These are phyloP conservation scores for Melitaea athalia DNA, from an alignment of 2,888 invertebrate genomes.

Conservation along the genomic window DNA sequence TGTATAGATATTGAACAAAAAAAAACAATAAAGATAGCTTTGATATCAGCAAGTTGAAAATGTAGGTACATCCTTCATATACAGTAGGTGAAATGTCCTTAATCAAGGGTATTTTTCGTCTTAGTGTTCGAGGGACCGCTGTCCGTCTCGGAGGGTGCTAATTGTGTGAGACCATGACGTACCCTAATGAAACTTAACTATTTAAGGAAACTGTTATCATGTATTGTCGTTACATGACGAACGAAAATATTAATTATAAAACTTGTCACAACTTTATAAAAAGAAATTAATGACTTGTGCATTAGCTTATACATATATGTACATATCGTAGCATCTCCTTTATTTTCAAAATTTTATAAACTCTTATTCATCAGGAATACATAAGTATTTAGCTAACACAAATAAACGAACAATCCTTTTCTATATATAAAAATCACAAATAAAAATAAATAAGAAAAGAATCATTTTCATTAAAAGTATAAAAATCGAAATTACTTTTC, in stretches of 20 bases:
- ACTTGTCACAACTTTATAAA: not conserved
- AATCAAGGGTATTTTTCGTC: slow-evolving; percentile 46
- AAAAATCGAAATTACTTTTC: too few relatives aligned
- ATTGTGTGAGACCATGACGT: slow-evolving; percentile 70
- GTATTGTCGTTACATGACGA: not conserved
- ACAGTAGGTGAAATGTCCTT: slow-evolving; percentile 9
- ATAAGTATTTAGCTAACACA: too few relatives aligned
- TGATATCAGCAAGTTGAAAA: not conserved
- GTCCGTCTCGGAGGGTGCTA: slow-evolving; percentile 74
- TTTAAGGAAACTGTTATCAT: slow-evolving; percentile 25
- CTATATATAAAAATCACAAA: too few relatives aligned
- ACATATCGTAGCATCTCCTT: too few relatives aligned
- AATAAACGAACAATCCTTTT: too few relatives aligned
- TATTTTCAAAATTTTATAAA: too few relatives aligned
- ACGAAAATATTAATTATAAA: not conserved
- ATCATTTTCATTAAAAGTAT: too few relatives aligned
- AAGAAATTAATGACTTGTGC: not conserved
- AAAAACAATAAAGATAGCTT: not conserved
- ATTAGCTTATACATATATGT: too few relatives aligned
- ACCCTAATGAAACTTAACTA: slow-evolving; percentile 31
- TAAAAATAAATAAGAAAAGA: too few relatives aligned
- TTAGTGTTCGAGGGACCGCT: slow-evolving; percentile 44
- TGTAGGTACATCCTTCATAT: not conserved
- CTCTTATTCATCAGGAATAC: too few relatives aligned
- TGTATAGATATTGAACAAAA: too few relatives aligned